Evolutionary conservation across 2,113 vertebrate species (phyloP).

Genomic region (Cardinalis cardinalis): DNA sequence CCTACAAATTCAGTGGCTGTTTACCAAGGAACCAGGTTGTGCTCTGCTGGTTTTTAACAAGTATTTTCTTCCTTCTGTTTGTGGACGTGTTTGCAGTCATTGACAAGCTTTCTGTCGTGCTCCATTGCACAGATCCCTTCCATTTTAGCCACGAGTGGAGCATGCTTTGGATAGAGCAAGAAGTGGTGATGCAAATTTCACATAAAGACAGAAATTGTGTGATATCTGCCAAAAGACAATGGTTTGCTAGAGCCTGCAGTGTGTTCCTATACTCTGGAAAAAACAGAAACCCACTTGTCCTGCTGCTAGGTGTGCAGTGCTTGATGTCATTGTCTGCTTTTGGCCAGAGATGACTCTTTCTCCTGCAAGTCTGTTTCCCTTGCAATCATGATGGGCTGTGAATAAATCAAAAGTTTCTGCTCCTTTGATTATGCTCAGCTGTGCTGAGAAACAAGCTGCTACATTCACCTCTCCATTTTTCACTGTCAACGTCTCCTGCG

Average conservation of each 20-base stretch:
- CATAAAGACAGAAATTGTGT: not conserved
- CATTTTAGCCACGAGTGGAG: not conserved
- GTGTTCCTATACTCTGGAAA: not conserved
- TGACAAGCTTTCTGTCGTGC: not conserved
- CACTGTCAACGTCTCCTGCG: accelerated
- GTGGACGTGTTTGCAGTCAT: not conserved
- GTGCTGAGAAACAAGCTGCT: not conserved
- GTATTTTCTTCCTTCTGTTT: not conserved
- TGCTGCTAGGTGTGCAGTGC: not conserved
- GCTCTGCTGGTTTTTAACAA: not conserved
- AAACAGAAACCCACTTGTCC: not conserved
- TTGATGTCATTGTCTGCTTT: not conserved
- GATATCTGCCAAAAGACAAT: not conserved
- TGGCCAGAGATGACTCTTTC: not conserved
- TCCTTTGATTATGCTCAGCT: not conserved
- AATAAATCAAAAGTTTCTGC: not conserved
- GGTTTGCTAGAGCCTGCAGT: not conserved
- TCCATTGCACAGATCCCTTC: not conserved
- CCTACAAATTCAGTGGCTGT: accelerated
- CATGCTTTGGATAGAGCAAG: not conserved
- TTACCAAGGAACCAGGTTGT: not conserved
- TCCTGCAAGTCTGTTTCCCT: not conserved
- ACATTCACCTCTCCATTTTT: not conserved
- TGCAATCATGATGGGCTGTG: not conserved
- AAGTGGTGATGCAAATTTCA: not conserved